phyloP scores from a whole-genome alignment of 2,797 vertebrate species.

The Esox masquinongy region DNA sequence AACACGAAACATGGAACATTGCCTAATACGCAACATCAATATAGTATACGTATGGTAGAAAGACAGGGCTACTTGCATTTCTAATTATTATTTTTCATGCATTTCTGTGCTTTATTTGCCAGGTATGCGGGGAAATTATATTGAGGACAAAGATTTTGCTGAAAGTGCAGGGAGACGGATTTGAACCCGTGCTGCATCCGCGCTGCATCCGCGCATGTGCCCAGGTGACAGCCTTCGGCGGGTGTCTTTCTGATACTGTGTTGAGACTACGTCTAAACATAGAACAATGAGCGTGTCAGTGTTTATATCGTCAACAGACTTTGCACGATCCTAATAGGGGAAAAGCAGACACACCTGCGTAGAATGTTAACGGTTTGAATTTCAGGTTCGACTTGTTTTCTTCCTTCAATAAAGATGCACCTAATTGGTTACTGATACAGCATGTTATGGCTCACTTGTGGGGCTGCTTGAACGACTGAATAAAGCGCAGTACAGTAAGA shows the following conservation, averaged over 20 bases:
- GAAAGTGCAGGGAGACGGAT: too few relatives aligned
- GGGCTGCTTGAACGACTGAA: background rate
- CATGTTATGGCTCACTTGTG: background rate
- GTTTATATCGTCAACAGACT: background rate
- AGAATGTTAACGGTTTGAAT: conserved; percentile 16
- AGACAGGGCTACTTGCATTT: too few relatives aligned
- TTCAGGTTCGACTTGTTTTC: conserved; percentile 53
- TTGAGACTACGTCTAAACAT: background rate
- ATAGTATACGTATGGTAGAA: too few relatives aligned
- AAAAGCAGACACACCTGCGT: conserved; percentile 24
- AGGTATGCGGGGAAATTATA: too few relatives aligned
- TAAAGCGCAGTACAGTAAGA: background rate
- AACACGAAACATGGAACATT: too few relatives aligned
- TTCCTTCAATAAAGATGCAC: background rate
- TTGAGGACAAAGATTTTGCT: too few relatives aligned
- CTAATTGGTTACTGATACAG: background rate
- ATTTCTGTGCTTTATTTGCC: too few relatives aligned
- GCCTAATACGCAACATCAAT: too few relatives aligned
- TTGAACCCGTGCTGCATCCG: too few relatives aligned
- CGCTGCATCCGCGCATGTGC: too few relatives aligned
- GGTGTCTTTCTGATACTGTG: background rate
- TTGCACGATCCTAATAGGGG: conserved; percentile 17
- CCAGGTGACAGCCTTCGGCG: too few relatives aligned
- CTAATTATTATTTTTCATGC: too few relatives aligned
- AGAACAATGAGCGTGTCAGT: background rate